Base-by-base conservation (phyloP, 2,797 vertebrate genomes). In the Streptopelia turtur region DNA sequence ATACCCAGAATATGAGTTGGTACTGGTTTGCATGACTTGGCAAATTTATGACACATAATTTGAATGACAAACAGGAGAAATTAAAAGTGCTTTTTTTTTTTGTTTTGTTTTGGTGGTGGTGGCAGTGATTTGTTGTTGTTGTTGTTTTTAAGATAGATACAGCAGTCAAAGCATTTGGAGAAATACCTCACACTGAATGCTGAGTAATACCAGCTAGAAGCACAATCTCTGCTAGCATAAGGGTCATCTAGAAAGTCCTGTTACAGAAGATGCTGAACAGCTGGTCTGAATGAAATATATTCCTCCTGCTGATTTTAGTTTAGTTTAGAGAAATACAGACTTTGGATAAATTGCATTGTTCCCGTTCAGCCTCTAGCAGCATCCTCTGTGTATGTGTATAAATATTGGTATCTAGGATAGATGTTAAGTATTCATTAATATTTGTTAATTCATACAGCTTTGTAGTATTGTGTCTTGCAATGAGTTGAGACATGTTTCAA, bases 361-460 rank as follows among this genome's bases (percentile, higher is more conserved):
- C 9, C 12, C 75, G 8, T 93, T 86, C 66, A 79, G 22, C 55
- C 72, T 53, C 27, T 43, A 5, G 20, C 35, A 86, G 59, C 82
- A 86, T 50, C 21, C n/a, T 70, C 10, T n/a, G 12, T 60, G 45
- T 35, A 25, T 82, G 41, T 72, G 37, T 90, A 63, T 81, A 95
- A 96, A 94, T 94, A 94, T 82, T 92, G 28, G 21, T 60, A 70
- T 90, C 52, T 90, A 30, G 28, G 35, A 49, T 49, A 69, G 76
- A 70, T 56, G 14, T 50, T 79, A 81, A 94, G 33, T 90, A 49
- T 10, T 21, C 20, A 50, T 86, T 93, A 86, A 88, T 76, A 86
- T 79, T 91, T 93, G 59, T 89, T 55, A 82, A 94, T 93, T 95
- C 47, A 41, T 43, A 66, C 22, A 75, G 15, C 87, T 94, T 85